Conservation (phyloP, 2,113 vertebrate genomes). For the Guaruba guarouba region DNA sequence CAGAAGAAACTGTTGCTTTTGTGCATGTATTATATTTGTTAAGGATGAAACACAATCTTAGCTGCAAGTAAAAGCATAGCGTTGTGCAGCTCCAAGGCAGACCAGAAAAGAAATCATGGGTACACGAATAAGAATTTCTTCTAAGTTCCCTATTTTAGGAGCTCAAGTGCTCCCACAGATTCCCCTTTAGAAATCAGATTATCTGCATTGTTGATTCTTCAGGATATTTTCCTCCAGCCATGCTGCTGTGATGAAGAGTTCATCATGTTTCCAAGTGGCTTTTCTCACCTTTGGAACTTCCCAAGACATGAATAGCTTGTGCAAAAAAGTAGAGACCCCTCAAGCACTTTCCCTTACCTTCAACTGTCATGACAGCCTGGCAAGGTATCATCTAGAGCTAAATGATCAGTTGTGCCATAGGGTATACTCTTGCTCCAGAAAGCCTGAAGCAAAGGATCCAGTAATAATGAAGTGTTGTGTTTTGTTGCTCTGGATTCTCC, state of each 20-base stretch:
- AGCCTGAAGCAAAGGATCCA: background rate
- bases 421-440: background rate
- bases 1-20: background rate
- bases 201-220: background rate
- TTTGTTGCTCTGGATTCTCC: background rate
- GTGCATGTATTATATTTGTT: background rate
- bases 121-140: background rate
- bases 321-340: background rate
- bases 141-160: background rate
- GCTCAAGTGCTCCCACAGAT: background rate
- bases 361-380: background rate
- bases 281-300: background rate
- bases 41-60: background rate
- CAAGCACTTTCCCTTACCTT: background rate
- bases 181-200: background rate
- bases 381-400: background rate
- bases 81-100: background rate
- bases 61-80: background rate
- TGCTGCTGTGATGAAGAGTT: background rate
- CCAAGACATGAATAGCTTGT: background rate
- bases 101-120: background rate
- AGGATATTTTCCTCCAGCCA: background rate
- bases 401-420: background rate
- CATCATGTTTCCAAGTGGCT: background rate
- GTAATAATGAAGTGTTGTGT: background rate